These are phyloP conservation scores for Falco cherrug DNA, from an alignment of 2,797 vertebrate species.

Conservation along the genomic window DNA sequence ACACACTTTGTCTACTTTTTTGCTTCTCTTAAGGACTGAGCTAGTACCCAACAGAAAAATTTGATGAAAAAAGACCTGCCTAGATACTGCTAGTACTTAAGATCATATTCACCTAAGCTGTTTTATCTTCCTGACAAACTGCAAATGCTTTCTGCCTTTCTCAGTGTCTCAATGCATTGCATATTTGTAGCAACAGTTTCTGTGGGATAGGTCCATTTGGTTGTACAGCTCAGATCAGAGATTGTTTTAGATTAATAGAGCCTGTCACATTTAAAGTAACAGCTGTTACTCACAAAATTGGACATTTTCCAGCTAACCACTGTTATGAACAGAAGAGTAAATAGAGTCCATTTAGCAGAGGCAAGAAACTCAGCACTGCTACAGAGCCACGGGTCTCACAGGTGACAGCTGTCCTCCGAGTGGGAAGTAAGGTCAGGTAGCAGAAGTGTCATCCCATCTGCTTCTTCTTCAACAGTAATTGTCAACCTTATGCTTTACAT, in stretches of 20 bases:
- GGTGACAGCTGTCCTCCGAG: slow-evolving; percentile 28
- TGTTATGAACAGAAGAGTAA: slow-evolving; percentile 9
- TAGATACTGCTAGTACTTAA: neutral
- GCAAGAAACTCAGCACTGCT: neutral
- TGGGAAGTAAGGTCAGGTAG: slow-evolving; percentile 8
- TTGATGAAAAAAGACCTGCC: neutral
- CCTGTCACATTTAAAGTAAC: slow-evolving; percentile 56
- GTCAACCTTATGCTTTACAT: slow-evolving; percentile 1
- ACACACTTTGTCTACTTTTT: neutral
- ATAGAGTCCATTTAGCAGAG: slow-evolving; percentile 31
- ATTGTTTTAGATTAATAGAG: slow-evolving; percentile 41
- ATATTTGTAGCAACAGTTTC: neutral
- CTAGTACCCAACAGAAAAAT: neutral
- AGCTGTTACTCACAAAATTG: slow-evolving; percentile 49
- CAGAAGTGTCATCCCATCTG: slow-evolving; percentile 19
- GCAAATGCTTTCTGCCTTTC: neutral
- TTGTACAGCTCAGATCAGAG: neutral
- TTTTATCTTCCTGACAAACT: neutral
- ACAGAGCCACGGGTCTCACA: neutral
- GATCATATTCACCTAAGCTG: neutral
- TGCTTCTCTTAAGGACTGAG: neutral
- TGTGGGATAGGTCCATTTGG: neutral
- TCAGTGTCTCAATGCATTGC: neutral
- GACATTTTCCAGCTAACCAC: slow-evolving; percentile 39
- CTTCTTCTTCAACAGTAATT: neutral